Percentiles rank a stretch among this genome's conserved stretches.
Conservation (phyloP, 1,140 invertebrate species). For the Trachymyrmex septentrionalis region DNA sequence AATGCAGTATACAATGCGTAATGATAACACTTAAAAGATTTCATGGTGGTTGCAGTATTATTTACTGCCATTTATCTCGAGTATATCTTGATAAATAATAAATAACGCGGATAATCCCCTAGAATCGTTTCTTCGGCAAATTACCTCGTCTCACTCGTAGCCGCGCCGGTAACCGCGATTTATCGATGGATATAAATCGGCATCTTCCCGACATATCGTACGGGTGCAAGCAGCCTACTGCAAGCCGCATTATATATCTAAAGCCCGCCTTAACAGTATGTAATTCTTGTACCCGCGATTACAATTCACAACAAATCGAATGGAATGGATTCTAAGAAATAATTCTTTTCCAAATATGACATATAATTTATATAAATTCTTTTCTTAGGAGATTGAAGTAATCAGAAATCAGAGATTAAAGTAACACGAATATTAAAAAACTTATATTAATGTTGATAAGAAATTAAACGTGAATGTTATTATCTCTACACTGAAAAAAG, state of each 20-base stretch:
- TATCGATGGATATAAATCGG: constrained; percentile 75
- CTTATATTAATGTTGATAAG: not conserved
- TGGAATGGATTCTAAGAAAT: not conserved
- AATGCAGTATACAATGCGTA: constrained; percentile 37
- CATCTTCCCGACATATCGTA: constrained; percentile 60
- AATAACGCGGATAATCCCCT: constrained; percentile 50
- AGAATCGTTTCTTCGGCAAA: constrained; percentile 59
- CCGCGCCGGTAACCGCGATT: constrained; percentile 60
- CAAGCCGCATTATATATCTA: constrained; percentile 35
- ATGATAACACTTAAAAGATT: constrained; percentile 47
- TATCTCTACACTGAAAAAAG: not conserved
- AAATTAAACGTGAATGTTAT: constrained; percentile 1
- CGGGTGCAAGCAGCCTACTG: constrained; percentile 65
- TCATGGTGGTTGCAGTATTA: constrained; percentile 28
- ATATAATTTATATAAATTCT: not conserved
- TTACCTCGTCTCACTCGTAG: constrained; percentile 35
- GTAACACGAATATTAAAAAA: not conserved
- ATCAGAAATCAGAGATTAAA: too few relatives aligned
- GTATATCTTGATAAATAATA: constrained; percentile 54
- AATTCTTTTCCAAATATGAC: not conserved
- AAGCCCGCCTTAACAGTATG: constrained; percentile 8
- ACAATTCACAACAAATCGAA: not conserved
- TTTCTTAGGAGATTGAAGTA: not conserved
- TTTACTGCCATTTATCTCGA: constrained; percentile 39
- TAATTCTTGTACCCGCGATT: constrained; percentile 29